Conservation (phyloP, 92 coral and sea anemone genomes). For the Palythoa caribaeorum region DNA sequence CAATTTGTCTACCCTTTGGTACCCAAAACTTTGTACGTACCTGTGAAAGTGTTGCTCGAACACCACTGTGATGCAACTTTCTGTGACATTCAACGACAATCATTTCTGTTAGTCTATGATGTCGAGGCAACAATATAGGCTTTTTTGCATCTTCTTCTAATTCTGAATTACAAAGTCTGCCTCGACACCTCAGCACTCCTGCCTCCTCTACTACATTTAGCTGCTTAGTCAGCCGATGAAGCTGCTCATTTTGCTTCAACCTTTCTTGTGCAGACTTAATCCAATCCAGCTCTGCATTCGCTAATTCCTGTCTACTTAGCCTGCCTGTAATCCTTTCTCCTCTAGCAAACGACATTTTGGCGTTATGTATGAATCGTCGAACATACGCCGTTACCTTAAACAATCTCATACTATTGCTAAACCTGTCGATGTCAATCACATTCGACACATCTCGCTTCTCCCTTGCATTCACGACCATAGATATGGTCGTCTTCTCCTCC, state of each 20-base stretch:
- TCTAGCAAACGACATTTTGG: neutral
- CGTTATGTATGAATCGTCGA: too few species aligned
- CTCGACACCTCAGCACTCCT: slow-evolving; percentile 17
- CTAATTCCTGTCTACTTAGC: neutral
- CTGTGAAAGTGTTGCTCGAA: slow-evolving; percentile 1
- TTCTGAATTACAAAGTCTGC: slow-evolving; percentile 10
- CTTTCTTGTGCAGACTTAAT: slow-evolving; percentile 1
- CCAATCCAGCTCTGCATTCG: slow-evolving; percentile 4
- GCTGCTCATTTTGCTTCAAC: neutral
- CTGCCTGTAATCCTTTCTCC: too few species aligned
- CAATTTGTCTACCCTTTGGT: too few species aligned
- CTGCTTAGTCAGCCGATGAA: neutral
- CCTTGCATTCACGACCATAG: neutral
- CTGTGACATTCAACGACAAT: neutral
- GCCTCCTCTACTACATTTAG: neutral
- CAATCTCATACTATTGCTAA: too few species aligned
- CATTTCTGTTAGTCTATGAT: slow-evolving; percentile 13
- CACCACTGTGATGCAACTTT: neutral
- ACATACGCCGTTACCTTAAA: neutral
- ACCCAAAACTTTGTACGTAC: neutral
- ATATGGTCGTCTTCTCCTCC: neutral
- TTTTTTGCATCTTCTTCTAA: neutral
- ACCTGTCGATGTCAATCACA: neutral
- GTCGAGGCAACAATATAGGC: neutral
- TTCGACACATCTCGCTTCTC: neutral